Percentiles rank a stretch among this genome's conserved stretches.
Conservation (phyloP, 2,797 vertebrate genomes). For the Spinus olivaceus region DNA sequence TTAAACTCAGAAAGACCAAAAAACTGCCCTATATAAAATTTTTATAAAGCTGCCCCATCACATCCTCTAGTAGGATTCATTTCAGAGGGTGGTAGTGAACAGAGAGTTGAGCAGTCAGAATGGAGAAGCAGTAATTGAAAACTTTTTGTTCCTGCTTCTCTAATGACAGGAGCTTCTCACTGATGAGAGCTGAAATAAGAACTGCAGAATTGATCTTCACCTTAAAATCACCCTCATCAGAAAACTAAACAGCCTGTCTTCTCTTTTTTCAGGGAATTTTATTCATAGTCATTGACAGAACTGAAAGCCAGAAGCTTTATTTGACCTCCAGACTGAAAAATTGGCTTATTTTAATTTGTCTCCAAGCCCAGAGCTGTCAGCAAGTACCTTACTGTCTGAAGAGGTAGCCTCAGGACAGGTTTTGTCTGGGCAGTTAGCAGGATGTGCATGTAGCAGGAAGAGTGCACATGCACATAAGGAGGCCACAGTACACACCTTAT, state of each 20-base stretch:
- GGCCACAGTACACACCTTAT: not conserved
- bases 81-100: not conserved
- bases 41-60: not conserved
- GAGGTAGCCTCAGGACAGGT: slow-evolving; percentile 26
- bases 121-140: not conserved
- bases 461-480: not conserved
- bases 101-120: not conserved
- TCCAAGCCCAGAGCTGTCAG: slow-evolving; percentile 17
- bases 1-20: not conserved
- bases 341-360: slow-evolving; percentile 12
- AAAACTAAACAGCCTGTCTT: slow-evolving; percentile 30
- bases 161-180: not conserved
- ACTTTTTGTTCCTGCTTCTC: not conserved
- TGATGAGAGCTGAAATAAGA: not conserved
- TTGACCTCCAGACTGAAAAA: slow-evolving; percentile 44
- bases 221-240: slow-evolving; percentile 19
- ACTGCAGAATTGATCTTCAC: not conserved
- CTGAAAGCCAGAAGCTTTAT: slow-evolving; percentile 11
- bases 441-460: not conserved
- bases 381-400: slow-evolving; percentile 30
- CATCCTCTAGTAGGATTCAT: not conserved
- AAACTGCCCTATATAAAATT: not conserved
- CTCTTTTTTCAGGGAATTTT: slow-evolving; percentile 19
- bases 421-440: slow-evolving; percentile 7
- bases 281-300: slow-evolving; percentile 8